Conservation (phyloP, 2,888 invertebrate genomes). For the Neuroscelio doddi region DNA sequence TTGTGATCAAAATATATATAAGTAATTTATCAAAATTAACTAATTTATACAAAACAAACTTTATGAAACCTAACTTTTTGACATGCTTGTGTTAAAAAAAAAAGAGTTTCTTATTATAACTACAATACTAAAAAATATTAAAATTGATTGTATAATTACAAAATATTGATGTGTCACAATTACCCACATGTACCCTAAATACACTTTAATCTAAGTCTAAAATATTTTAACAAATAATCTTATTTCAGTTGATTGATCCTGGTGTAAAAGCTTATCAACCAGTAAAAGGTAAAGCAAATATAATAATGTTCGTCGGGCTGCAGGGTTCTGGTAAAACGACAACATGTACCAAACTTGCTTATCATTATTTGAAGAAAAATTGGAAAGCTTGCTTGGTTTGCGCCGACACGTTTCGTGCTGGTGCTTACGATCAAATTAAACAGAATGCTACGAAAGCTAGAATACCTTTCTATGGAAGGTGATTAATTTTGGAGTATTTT, state of each 20-base stretch:
- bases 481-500: conserved; percentile 48
- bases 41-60: too few relatives aligned
- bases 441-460: conserved; percentile 99
- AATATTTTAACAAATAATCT: too few relatives aligned
- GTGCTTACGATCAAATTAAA: conserved; percentile 99
- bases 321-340: conserved; percentile 99
- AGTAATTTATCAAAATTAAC: too few relatives aligned
- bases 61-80: too few relatives aligned
- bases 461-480: conserved; percentile 99
- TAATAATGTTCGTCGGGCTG: conserved; percentile 99
- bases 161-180: too few relatives aligned
- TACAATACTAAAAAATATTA: too few relatives aligned
- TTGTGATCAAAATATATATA: too few relatives aligned
- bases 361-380: conserved; percentile 98
- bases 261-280: conserved; percentile 98
- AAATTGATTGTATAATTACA: too few relatives aligned
- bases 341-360: conserved; percentile 99
- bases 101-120: too few relatives aligned
- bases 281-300: conserved; percentile 93
- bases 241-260: conserved; percentile 84
- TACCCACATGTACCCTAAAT: too few relatives aligned
- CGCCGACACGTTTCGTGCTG: conserved; percentile 99
- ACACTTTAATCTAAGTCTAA: too few relatives aligned
- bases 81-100: too few relatives aligned
- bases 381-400: conserved; percentile 99